Base-by-base conservation (phyloP, 2,113 vertebrate genomes). In the Xerus inauris region DNA sequence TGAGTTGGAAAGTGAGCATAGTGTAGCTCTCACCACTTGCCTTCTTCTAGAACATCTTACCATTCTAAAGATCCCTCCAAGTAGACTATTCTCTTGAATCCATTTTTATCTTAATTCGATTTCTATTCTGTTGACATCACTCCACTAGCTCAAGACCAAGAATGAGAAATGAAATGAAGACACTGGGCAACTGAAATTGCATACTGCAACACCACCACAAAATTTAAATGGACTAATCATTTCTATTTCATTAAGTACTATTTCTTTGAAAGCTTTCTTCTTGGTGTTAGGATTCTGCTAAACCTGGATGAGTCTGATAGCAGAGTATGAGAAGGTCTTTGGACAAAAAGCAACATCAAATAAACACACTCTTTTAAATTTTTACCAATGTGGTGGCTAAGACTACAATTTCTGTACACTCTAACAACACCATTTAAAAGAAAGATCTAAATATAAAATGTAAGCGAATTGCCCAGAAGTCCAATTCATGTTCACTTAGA, bases 401-500 rank as follows among this genome's bases (percentile, higher is more conserved):
- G 24, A 89, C 45, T 65, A 77, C 57, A 64, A 45, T 49, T 81
- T 87, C 76, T 75, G 47, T 0, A 42, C 30, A 83, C n/a, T 40
- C 81, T 67, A 84, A 87, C 10, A 67, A 30, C 59, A 71, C 51
- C 49, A 76, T 6, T 88, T 35, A 94, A 0, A 77, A 73, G 47
- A 84, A n/a, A 51, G 42, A 57, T 28, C 76, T 54, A 89, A 69
- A 35, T 7, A 80, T 19, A n/a, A 77, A 26, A 67, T 38, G 57
- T 59, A 95, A 94, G 47, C 12, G 69, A 69, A 42, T 17, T 89
- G 51, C 62, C 64, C n/a, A 73, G 35, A 96, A 94, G 51, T 86
- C n/a, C 32, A 92, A 54, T 40, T 87, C 72, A 94, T 73, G 10
- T 80, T 85, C 92, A 94, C 42, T n/a, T 16, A 92, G 24, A 76